Evolutionary conservation across 2,113 vertebrate species (phyloP), one percentile per base, ranked within the genome.

Genomic region (Pangasianodon gigas): DNA sequence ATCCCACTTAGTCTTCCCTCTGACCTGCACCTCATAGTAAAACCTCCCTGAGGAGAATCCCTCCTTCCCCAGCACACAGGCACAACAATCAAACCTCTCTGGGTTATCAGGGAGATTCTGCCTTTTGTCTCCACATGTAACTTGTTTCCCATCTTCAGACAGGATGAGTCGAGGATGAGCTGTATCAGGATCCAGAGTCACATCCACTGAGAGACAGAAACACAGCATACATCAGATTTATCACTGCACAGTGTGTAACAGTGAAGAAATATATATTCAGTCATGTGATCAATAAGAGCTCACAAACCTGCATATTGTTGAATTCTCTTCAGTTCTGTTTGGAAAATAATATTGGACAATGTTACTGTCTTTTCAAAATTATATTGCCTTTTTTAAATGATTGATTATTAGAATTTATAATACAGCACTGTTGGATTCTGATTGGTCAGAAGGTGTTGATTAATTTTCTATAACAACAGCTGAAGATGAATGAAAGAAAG

Each of bases 11-110:
- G 87, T 88, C 19, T 69, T 88, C 19, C 46, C 79, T 69, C 11
- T 82, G 46, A 83, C 87, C 79, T 83, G 58, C 10, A 83, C 87
- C 87, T 88, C 77, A 69, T 88, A 88, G 79, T 88, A 88, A 52
- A 88, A 81, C 56, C 77, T 88, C 58, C 87, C 60, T 83, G 87
- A 82, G 19, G 46, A 69, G 60, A 88, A 82, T 13, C 46, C 62
- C 62, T 88, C 60, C 32, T 88, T 82, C 41, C 87, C 87, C n/a
- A 69, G 13, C 18, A 88, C 79, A 83, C 21, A 69, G 19, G 24
- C 8, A 16, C n/a, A 37, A 19, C 14, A 14, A 81, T 83, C 41
- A 69, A 88, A 88, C 29, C 87, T 88, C 87, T 83, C 46, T 88
- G 79, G 87, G 32, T 88, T 88, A 54, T 88, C 60, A 69, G 87